Base-by-base conservation (phyloP, 2,888 invertebrate genomes). In the Dryobota labecula region DNA sequence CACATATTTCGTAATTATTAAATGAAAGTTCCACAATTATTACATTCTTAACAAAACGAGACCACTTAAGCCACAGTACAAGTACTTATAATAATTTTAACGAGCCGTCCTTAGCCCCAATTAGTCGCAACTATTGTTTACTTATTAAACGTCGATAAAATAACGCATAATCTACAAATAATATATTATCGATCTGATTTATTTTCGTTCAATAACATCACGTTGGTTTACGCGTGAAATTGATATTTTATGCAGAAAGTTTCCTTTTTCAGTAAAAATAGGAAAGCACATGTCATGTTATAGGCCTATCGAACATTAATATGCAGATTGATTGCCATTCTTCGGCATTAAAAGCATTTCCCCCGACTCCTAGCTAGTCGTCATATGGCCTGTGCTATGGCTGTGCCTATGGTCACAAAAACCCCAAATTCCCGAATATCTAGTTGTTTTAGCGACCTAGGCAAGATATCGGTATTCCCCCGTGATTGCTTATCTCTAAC, bases 51-150 rank as follows among this genome's bases (percentile, higher is more conserved):
- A 51, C 41, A 43, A 41, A 64, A 45, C 49, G 43, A 38, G 51
- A 15, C 45, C 74, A 64, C 78, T 83, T 43, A 36, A 41, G 36
- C 54, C 6, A 24, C 36, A 63, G 33, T 62, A 75, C 9, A 38
- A 49, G 56, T 69, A 63, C 71, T 60, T 68, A 58, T 51, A 68
- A 54, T 78, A 45, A 72, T 24, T 54, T 74, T 15, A 65, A 69
- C 67, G 45, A 62, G 65, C 53, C 68, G 69, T 51, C 86, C 82
- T 84, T 86, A 86, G 70, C 71, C 70, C 71, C 73, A 84, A 86
- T 84, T 86, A 73, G 65, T 78, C 57, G 11, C 80, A 70, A 56
- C 84, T 69, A 86, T 84, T 84, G 86, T 84, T 84, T 73, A 75
- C 62, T 56, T 78, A 82, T 75, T 61, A 71, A 70, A 27, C 43